phyloP scores from a whole-genome alignment of 1,140 invertebrate genomes.

The Dendroctonus valens region DNA sequence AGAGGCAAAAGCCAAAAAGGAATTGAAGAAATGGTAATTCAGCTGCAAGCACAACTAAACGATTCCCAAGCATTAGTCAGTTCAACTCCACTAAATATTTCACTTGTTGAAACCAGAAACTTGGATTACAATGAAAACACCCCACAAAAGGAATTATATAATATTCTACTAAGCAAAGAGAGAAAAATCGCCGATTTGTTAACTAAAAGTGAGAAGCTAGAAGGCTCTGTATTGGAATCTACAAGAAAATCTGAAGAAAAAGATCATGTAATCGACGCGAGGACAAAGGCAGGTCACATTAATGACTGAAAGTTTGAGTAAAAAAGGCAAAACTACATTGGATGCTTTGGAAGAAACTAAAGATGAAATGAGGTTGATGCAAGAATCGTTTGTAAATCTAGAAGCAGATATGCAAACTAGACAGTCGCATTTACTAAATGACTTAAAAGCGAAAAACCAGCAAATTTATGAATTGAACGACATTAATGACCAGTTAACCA shows the following conservation, averaged over 20 bases:
- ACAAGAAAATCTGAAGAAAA: constrained; percentile 82
- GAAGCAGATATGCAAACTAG: constrained; percentile 71
- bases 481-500: constrained; percentile 26
- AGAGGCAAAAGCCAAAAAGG: constrained; percentile 51
- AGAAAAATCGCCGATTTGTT: constrained; percentile 54
- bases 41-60: constrained; percentile 52
- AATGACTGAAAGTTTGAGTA: constrained; percentile 71
- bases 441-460: constrained; percentile 42
- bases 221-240: constrained; percentile 66
- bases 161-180: constrained; percentile 53
- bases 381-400: constrained; percentile 69
- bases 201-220: constrained; percentile 60
- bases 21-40: constrained; percentile 52
- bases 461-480: constrained; percentile 40
- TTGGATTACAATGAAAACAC: constrained; percentile 44
- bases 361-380: constrained; percentile 77
- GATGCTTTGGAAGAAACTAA: constrained; percentile 74
- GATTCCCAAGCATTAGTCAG: constrained; percentile 48
- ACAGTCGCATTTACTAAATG: constrained; percentile 39
- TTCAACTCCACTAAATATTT: constrained; percentile 46
- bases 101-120: constrained; percentile 46
- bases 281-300: constrained; percentile 78
- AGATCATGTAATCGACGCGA: constrained; percentile 79
- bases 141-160: constrained; percentile 47
- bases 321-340: constrained; percentile 68